phyloP scores from a whole-genome alignment of 1,140 invertebrate species.

The Bactericera cockerelli region DNA sequence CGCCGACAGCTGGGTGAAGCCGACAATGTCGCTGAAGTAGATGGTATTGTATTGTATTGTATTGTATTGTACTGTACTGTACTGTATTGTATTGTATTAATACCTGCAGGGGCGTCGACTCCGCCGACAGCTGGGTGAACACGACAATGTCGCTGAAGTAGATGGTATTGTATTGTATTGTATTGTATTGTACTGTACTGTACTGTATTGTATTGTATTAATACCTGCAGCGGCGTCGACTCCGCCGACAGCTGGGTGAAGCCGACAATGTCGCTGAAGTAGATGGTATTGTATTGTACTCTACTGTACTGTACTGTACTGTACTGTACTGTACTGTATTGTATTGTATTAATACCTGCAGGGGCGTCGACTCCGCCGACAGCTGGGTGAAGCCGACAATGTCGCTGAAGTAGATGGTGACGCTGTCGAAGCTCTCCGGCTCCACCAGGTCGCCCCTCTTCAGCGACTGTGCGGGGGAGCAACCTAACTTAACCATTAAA shows the following conservation, averaged over 20 bases:
- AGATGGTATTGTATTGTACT: too few species aligned
- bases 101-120: slow-evolving; percentile 79
- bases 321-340: too few species aligned
- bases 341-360: too few species aligned
- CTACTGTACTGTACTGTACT: too few species aligned
- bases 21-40: slow-evolving; percentile 97
- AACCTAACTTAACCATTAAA: too few species aligned
- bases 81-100: too few species aligned
- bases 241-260: slow-evolving; percentile 93
- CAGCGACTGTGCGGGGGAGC: slow-evolving; percentile 56
- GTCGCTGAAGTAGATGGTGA: slow-evolving; percentile 82
- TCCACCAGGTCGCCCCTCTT: slow-evolving; percentile 55
- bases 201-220: too few species aligned
- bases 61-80: too few species aligned
- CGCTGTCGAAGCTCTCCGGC: slow-evolving; percentile 54
- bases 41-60: too few species aligned
- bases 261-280: slow-evolving; percentile 97
- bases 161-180: too few species aligned
- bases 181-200: too few species aligned
- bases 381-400: slow-evolving; percentile 90
- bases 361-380: slow-evolving; percentile 78
- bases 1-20: slow-evolving; percentile 91
- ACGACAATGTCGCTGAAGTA: slow-evolving; percentile 99
- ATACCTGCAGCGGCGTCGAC: slow-evolving; percentile 77
- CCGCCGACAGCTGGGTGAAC: slow-evolving; percentile 89